A percentile compares a stretch with the other conserved stretches of the same genome.
Conservation (phyloP, 2,113 vertebrate genomes). For the Bambusicola thoracicus region DNA sequence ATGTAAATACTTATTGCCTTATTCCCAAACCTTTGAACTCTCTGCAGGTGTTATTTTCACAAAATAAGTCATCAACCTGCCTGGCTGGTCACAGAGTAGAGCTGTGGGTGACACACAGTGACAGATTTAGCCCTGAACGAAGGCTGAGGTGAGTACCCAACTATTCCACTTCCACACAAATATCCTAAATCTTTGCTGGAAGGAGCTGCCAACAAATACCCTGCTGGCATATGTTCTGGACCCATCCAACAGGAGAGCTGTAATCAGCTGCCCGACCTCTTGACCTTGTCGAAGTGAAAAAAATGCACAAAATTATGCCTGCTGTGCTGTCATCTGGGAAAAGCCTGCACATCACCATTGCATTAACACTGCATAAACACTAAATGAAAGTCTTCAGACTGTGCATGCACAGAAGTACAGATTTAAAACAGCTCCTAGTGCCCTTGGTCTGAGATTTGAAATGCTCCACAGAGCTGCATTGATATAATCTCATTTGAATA, state of each 20-base stretch:
- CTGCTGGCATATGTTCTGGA: slow-evolving; percentile 26
- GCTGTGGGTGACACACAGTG: not conserved
- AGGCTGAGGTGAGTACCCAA: not conserved
- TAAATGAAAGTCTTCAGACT: not conserved
- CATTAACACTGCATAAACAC: not conserved
- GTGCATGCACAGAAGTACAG: fast-evolving
- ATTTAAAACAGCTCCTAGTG: not conserved
- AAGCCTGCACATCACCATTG: not conserved
- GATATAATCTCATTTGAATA: not conserved
- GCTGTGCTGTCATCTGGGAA: not conserved
- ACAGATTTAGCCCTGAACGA: not conserved
- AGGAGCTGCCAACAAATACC: slow-evolving; percentile 18
- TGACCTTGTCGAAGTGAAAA: slow-evolving; percentile 9
- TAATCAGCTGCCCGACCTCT: not conserved
- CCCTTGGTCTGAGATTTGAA: slow-evolving; percentile 14
- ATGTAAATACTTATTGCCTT: slow-evolving; percentile 23
- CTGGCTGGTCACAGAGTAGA: not conserved
- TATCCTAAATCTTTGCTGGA: not conserved
- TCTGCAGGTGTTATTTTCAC: not conserved
- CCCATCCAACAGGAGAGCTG: not conserved
- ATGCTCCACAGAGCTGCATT: not conserved
- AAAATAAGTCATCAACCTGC: not conserved
- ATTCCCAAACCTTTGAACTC: slow-evolving; percentile 36
- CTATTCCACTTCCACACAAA: not conserved
- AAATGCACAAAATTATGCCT: not conserved